Evolutionary conservation across 1,140 invertebrate genomes (phyloP), one percentile per base, ranked within the genome.

Genomic region (Pachypsylla venusta): DNA sequence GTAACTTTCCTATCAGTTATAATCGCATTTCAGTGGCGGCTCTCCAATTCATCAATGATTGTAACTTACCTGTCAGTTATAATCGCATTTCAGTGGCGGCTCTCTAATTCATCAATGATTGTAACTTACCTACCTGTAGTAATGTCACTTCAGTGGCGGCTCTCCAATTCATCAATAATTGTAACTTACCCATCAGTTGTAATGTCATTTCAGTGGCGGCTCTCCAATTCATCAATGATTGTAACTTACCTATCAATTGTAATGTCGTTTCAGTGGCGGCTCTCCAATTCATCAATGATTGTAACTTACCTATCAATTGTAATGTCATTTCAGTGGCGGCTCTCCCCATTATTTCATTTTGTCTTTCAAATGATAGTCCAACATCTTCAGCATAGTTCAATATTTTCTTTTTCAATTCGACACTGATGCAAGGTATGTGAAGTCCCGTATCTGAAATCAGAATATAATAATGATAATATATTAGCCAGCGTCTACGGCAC

Each of bases 191-290:
- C 10, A 89, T 67, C 7, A 90, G 67, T 61, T 87, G 84, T 1
- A 91, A 73, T 35, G 81, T 80, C 71, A 89, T 82, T 71, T 91
- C 88, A 57, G 81, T 77, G 25, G 84, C 81, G 14, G 84, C 85
- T 27, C 87, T n/a, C n/a, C n/a, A n/a, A n/a, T n/a, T n/a, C n/a
- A n/a, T n/a, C n/a, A n/a, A n/a, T n/a, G n/a, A n/a, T n/a, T n/a
- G n/a, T n/a, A 19, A 48, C 42, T 48, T 19, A 12, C 88, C 88
- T 12, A 89, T 67, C 7, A 90, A 67, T 61, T 87, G 84, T 1
- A 91, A 73, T 35, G 81, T 80, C 71, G 89, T 82, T 71, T 91
- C 88, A 57, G 81, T 77, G 25, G 84, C 81, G 14, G 84, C 85
- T 27, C 87, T n/a, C n/a, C n/a, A n/a, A n/a, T n/a, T n/a, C n/a